Evolutionary conservation across 2,113 vertebrate species (phyloP), one percentile per base, ranked within the genome.

Genomic region (Eulemur rufifrons): DNA sequence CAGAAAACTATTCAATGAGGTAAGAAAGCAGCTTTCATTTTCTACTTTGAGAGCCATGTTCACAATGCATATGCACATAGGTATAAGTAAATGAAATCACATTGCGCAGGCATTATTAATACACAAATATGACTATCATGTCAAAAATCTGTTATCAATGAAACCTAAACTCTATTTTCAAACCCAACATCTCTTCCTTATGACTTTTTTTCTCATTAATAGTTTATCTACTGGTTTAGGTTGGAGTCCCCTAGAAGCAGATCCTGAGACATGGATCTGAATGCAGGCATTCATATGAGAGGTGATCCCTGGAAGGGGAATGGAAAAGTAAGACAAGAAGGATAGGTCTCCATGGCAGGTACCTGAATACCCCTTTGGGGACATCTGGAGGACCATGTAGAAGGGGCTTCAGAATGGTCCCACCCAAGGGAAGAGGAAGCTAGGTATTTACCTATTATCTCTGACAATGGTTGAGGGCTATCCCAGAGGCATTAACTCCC

Each of bases 101-200:
- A 76, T 9, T 20, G 90, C 25, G 52, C 6, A 87, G 39, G 64
- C 32, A 52, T 84, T 47, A 52, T 84, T 47, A 71, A 76, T 32
- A 71, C 21, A 63, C 34, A 63, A 95, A 86, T 34, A 27, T 32
- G 64, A 86, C 34, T 1, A 73, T 50, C n/a, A 63, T 0, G 17
- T 42, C 42, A 90, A 92, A 85, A 86, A 37, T 37, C 37, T 81
- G 3, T 23, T 34, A 47, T 12, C 39, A 69, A 66, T 73, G 37
- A 45, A 87, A 95, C 61, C 84, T 25, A 89, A 83, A 81, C 25
- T 86, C 83, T 45, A 54, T 73, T 52, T 95, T 81, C 89, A 76
- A 93, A 93, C 29, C 56, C 50, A 74, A 2, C 56, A 47, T 73
- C 52, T 91, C 59, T 80, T 27, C 3, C 21, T 82, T 68, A 83